Conservation (phyloP, 2,113 vertebrate genomes). For the Sciurus niger region DNA sequence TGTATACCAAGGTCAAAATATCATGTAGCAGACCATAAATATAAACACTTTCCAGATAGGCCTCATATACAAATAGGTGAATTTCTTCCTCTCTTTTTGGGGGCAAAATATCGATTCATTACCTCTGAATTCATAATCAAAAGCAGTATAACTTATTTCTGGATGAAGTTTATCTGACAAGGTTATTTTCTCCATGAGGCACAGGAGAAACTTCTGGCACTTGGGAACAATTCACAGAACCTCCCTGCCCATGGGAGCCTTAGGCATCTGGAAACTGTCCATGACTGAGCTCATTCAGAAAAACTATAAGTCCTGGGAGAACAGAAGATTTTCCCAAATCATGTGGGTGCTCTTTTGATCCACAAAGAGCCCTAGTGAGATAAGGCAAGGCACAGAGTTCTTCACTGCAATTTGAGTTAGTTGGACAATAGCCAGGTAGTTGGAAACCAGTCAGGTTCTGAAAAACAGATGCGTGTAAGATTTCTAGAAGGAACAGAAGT, state of each 20-base stretch:
- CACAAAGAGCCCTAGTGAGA: background rate
- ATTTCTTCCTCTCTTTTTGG: background rate
- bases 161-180: background rate
- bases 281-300: conserved; percentile 18
- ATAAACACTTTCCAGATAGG: background rate
- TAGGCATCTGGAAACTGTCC: background rate
- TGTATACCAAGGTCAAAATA: background rate
- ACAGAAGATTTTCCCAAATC: background rate
- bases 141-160: background rate
- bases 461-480: background rate
- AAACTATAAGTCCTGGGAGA: background rate
- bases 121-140: background rate
- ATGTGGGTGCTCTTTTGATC: background rate
- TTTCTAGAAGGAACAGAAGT: background rate
- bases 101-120: background rate
- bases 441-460: background rate
- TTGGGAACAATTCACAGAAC: background rate
- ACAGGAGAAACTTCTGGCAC: background rate
- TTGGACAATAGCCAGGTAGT: too few species aligned
- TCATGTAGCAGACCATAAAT: background rate
- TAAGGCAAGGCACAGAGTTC: background rate
- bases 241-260: background rate
- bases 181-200: background rate
- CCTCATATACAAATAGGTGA: background rate
- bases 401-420: background rate